These are phyloP conservation scores for Sesamia nonagrioides DNA, from an alignment of 1,140 invertebrate genomes.

Conservation along the genomic window DNA sequence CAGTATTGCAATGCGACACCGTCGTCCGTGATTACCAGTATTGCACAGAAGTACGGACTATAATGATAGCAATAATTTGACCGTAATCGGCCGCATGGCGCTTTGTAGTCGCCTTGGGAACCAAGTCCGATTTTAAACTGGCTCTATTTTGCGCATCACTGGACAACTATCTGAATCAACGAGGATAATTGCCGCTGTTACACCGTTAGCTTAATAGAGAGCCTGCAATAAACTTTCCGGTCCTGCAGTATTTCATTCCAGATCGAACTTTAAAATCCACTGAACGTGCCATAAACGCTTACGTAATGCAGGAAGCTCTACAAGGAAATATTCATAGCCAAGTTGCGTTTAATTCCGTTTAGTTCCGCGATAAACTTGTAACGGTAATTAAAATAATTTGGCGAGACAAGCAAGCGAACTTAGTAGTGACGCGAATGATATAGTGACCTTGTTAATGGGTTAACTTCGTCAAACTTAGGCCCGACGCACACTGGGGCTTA, in stretches of 20 bases:
- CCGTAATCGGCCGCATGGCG: conserved; percentile 80
- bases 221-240: conserved; percentile 51
- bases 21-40: conserved; percentile 71
- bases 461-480: conserved; percentile 76
- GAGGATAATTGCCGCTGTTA: conserved; percentile 73
- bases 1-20: conserved; percentile 69
- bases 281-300: conserved; percentile 26
- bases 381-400: conserved; percentile 74
- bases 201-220: conserved; percentile 69
- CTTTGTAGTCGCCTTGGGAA: conserved; percentile 82
- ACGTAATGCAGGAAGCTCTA: conserved; percentile 17
- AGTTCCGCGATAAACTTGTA: conserved; percentile 53
- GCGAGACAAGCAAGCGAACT: conserved; percentile 66
- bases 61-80: conserved; percentile 85
- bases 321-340: conserved; percentile 39
- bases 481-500: conserved; percentile 51
- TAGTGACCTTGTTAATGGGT: conserved; percentile 80
- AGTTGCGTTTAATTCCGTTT: conserved; percentile 43
- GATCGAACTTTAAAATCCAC: conserved; percentile 27
- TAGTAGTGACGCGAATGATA: conserved; percentile 77
- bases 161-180: conserved; percentile 80
- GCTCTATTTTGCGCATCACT: conserved; percentile 80
- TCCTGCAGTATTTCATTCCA: conserved; percentile 50
- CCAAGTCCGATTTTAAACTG: conserved; percentile 78
- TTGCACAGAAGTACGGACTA: conserved; percentile 67